These are phyloP conservation scores for Lordiphosa collinella DNA, from an alignment of 1,140 invertebrate species.

Conservation along the genomic window DNA sequence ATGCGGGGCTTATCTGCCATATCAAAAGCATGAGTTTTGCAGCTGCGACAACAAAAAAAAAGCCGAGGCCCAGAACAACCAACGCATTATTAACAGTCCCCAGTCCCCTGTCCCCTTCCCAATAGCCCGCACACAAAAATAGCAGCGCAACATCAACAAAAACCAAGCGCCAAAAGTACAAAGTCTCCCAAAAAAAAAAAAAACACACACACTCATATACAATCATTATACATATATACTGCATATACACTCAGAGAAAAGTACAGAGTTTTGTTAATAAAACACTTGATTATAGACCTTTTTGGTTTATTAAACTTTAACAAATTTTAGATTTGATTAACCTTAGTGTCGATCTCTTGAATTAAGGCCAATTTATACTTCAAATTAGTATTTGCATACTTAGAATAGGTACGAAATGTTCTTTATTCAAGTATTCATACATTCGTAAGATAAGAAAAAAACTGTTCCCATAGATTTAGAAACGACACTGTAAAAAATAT, in stretches of 20 bases:
- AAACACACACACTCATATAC: conserved; percentile 18
- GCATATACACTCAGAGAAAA: conserved; percentile 22
- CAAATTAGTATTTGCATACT: no score
- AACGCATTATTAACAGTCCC: conserved; percentile 63
- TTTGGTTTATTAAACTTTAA: no score
- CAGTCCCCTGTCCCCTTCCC: conserved; percentile 2
- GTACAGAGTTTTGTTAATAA: conserved; percentile 4
- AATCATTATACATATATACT: conserved; percentile 17
- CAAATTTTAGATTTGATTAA: no score
- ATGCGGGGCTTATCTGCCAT: conserved; percentile 68
- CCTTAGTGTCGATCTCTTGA: no score
- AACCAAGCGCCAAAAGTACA: conserved; percentile 64
- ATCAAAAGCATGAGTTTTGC: conserved; percentile 63
- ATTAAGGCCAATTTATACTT: no score
- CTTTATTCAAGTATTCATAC: no score
- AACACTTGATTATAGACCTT: no score
- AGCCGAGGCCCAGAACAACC: conserved; percentile 45
- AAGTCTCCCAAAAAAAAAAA: conserved; percentile 44
- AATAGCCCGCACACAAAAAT: conserved; percentile 8
- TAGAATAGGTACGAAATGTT: no score
- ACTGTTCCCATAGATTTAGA: no score
- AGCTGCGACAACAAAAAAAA: conserved; percentile 50
- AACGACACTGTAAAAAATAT: no score
- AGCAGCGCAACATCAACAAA: conserved; percentile 54
- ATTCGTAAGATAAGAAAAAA: no score